phyloP scores from a whole-genome alignment of 1,140 invertebrate genomes.

The Drosophila tani region DNA sequence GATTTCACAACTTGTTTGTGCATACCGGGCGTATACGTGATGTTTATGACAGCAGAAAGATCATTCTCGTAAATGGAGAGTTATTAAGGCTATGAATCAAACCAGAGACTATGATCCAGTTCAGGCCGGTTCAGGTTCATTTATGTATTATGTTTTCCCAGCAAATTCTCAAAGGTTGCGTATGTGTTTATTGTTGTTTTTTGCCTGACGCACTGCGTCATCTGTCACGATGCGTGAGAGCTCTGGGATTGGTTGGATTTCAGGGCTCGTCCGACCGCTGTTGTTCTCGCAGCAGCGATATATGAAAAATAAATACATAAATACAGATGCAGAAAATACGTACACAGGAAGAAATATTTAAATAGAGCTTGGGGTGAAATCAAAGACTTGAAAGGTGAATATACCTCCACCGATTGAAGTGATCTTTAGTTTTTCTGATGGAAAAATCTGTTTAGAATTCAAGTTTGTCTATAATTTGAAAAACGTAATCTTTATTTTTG shows the following conservation, averaged over 20 bases:
- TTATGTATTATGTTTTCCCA: too few species aligned
- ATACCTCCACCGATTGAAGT: not conserved
- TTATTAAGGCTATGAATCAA: too few species aligned
- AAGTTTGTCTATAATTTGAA: not conserved
- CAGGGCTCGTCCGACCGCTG: conserved; percentile 68
- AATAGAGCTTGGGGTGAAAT: not conserved
- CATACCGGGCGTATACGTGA: too few species aligned
- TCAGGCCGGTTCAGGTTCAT: not conserved
- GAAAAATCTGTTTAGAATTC: not conserved
- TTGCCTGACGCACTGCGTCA: conserved; percentile 40
- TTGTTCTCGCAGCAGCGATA: conserved; percentile 19
- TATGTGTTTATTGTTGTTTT: not conserved
- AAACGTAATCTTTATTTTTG: not conserved
- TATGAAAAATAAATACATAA: conserved; percentile 12
- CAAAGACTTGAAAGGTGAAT: too few species aligned
- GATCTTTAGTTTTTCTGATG: too few species aligned
- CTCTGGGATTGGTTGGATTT: conserved; percentile 69
- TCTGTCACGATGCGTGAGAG: conserved; percentile 45
- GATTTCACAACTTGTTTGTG: conserved; percentile 15
- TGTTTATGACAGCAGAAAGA: too few species aligned
- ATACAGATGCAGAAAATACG: conserved; percentile 6
- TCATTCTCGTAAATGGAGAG: too few species aligned
- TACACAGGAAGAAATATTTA: not conserved
- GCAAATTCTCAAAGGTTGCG: not conserved
- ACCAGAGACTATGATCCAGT: not conserved